Conservation (phyloP, 2,888 invertebrate genomes). For the Scaptomyza caliginosa region DNA sequence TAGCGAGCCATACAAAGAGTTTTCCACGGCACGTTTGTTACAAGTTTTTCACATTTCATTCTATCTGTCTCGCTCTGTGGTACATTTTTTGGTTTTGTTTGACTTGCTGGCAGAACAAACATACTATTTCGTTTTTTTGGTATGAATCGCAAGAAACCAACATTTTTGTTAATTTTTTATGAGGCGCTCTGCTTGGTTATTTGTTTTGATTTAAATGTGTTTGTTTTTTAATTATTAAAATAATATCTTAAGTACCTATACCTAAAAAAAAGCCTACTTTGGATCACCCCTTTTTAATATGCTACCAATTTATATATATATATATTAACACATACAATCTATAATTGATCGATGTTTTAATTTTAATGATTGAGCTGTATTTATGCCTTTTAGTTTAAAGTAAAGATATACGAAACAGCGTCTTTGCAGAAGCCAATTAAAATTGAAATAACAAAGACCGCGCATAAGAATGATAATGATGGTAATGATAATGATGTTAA, state of each 20-base stretch:
- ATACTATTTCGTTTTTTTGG: no score
- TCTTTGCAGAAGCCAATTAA: slow-evolving; percentile 62
- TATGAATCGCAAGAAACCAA: slow-evolving; percentile 16
- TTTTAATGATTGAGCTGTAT: slow-evolving; percentile 53
- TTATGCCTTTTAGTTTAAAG: slow-evolving; percentile 72
- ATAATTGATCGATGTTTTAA: slow-evolving; percentile 32
- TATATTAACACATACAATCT: no score
- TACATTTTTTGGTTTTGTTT: slow-evolving; percentile 1
- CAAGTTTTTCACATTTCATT: neutral
- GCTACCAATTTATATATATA: slow-evolving; percentile 10
- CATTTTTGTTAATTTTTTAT: slow-evolving; percentile 13
- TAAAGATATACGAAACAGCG: slow-evolving; percentile 71
- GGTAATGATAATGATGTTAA: slow-evolving; percentile 17
- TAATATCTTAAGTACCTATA: slow-evolving; percentile 16
- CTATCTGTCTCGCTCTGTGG: slow-evolving; percentile 1
- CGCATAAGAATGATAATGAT: slow-evolving; percentile 13
- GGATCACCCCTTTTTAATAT: slow-evolving; percentile 11
- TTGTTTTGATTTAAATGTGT: slow-evolving; percentile 71
- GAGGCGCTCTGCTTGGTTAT: slow-evolving; percentile 66
- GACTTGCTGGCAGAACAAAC: no score
- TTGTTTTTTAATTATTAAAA: slow-evolving; percentile 27
- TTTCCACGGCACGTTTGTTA: slow-evolving; percentile 27
- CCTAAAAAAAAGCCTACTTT: slow-evolving; percentile 16
- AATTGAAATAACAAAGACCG: slow-evolving; percentile 54
- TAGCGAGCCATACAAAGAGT: slow-evolving; percentile 2